Percentiles rank a stretch among this genome's conserved stretches.
phyloP scores from a whole-genome alignment of 2,797 vertebrate species.

The Denticeps clupeoides region DNA sequence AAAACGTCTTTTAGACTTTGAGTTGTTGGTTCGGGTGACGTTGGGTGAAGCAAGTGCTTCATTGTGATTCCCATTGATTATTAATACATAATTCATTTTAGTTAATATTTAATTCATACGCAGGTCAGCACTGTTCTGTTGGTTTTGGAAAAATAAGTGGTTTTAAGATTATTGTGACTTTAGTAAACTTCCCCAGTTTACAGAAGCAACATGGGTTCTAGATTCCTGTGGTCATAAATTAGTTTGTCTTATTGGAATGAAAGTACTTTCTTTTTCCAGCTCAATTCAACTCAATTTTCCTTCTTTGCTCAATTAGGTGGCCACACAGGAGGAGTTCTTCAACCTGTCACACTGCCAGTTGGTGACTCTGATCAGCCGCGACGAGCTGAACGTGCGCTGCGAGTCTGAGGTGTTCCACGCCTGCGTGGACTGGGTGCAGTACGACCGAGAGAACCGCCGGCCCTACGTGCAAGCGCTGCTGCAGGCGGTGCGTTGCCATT shows the following conservation, averaged over 20 bases:
- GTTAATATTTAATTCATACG: too few relatives aligned
- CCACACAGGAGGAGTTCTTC: slow-evolving; percentile 90
- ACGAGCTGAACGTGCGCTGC: slow-evolving; percentile 91
- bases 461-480: slow-evolving; percentile 82
- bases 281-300: not conserved
- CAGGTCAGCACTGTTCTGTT: not conserved
- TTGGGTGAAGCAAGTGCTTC: too few relatives aligned
- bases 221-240: too few relatives aligned
- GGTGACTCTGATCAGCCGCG: slow-evolving; percentile 81
- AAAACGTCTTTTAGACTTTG: too few relatives aligned
- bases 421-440: slow-evolving; percentile 86
- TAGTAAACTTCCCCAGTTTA: too few relatives aligned
- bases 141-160: not conserved
- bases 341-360: slow-evolving; percentile 88
- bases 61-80: too few relatives aligned
- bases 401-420: slow-evolving; percentile 94
- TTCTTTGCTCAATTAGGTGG: slow-evolving; percentile 54
- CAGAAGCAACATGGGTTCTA: too few relatives aligned
- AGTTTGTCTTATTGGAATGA: too few relatives aligned
- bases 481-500: slow-evolving; percentile 87
- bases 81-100: not conserved
- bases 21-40: too few relatives aligned
- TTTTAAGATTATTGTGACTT: not conserved
- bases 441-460: slow-evolving; percentile 72
- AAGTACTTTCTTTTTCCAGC: too few relatives aligned